These are phyloP conservation scores for Epistrophe eligans DNA, from an alignment of 2,888 invertebrate genomes.

Conservation along the genomic window DNA sequence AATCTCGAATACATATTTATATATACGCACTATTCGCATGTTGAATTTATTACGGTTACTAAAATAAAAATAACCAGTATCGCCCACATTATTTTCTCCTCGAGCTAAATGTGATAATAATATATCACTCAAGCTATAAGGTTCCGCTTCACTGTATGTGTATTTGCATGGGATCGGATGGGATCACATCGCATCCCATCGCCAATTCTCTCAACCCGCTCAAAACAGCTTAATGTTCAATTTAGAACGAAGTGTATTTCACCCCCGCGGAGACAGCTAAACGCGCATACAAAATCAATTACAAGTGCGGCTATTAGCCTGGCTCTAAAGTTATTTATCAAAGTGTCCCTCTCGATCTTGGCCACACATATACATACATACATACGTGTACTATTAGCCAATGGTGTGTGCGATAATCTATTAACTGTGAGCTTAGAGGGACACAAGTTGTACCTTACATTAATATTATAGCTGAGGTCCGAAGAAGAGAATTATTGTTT, in stretches of 20 bases:
- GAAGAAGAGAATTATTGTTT: conserved; percentile 47
- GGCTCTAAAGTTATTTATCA: conserved; percentile 68
- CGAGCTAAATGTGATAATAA: conserved; percentile 39
- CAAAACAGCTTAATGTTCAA: conserved; percentile 37
- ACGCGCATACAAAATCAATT: conserved; percentile 73
- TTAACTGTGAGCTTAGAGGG: conserved; percentile 56
- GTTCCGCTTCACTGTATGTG: background rate
- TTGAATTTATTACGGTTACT: conserved; percentile 52
- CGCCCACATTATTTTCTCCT: conserved; percentile 46
- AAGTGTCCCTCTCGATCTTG: conserved; percentile 67
- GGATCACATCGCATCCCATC: conserved; percentile 6
- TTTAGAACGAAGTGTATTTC: conserved; percentile 56
- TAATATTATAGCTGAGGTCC: conserved; percentile 9
- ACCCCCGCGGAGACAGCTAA: conserved; percentile 70
- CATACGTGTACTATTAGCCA: conserved; percentile 63
- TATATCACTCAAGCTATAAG: conserved; percentile 56
- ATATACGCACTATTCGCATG: conserved; percentile 36
- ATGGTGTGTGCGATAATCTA: conserved; percentile 71
- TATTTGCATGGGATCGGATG: background rate
- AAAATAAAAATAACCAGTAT: conserved; percentile 46
- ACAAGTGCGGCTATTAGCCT: conserved; percentile 71
- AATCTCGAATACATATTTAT: no score
- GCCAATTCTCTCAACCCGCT: conserved; percentile 1
- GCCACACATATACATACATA: background rate
- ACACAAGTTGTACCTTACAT: conserved; percentile 17